Base-by-base conservation (phyloP, 2,113 vertebrate species). In the Caretta caretta region DNA sequence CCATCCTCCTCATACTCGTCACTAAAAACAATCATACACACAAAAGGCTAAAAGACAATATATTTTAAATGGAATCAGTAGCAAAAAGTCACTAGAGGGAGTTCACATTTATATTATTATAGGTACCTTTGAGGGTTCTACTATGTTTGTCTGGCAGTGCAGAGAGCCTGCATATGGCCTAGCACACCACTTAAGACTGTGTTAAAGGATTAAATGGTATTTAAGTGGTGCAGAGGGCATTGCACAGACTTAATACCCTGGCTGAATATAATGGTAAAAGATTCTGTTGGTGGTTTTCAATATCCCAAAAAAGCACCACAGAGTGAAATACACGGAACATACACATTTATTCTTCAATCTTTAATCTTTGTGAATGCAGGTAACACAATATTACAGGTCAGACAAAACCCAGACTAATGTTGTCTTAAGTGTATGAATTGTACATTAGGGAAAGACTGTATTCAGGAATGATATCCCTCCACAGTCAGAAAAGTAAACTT, bases 1-100 rank as follows among this genome's bases (percentile, higher is more conserved):
- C 99, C 99, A 2, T 99, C 99, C 88, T 99, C 99, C 84, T 99
- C 99, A 42, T 99, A 99, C 54, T 99, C 99, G 1, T 99, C 99
- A 54, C 99, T 99, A 93, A 69, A 98, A 97, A 75, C 90, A 93
- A 97, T 57, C 92, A 92, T 0, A 87, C 42, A 50, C 29, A 80
- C 72, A 16, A 95, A 81, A 22, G 24, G 79, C 42, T 42, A 59
- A 86, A 42, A 38, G 25, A 42, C 10, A 22, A 42, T 4, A 4
- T 17, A 4, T 31, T 91, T 82, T 59, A 25, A 57, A 65, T 1
- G 46, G 1, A 0, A 38, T 11, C 25, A 14, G 14, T 80, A 82
- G 31, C 22, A 78, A 24, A 82, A 0, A 3, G 10, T 90, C 99
- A 87, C 98, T 88, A 98, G 98, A 87, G 97, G 98, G 97, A 97